Base-by-base conservation (phyloP, 2,113 vertebrate genomes). In the Lepisosteus oculatus region DNA sequence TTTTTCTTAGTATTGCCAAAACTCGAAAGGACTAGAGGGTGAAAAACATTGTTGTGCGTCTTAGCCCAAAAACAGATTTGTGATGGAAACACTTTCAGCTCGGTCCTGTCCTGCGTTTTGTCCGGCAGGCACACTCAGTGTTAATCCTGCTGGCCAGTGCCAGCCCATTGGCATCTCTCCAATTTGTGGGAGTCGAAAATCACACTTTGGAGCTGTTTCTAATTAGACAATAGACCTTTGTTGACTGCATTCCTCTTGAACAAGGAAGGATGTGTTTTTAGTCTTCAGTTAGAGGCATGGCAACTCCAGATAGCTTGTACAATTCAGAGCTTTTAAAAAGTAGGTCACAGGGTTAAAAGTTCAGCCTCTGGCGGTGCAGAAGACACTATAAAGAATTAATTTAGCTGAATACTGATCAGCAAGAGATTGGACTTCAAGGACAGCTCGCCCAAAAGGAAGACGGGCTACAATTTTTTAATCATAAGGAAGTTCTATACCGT, bases 201-300 rank as follows among this genome's bases (percentile, higher is more conserved):
- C n/a, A 13, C n/a, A 59, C 14, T 59, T 59, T 59, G 9, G 14
- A 6, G 55, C 8, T 8, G 57, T n/a, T 59, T 59, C 14, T n/a
- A 59, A 59, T 15, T 6, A 59, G 12, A 59, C 57, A 59, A 59
- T 59, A 59, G 57, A 14, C 4, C 57, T 15, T 59, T 59, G 57
- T 59, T 59, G 9, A 59, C 57, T 59, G 57, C 57, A 59, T 59
- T 15, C 57, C 12, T 6, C n/a, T 15, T n/a, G 14, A 59, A 59
- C 57, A 59, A 59, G 57, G 11, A 59, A 59, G 57, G n/a, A 59
- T 59, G n/a, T 59, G 57, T 59, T n/a, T 59, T 59, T 15, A n/a
- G 57, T n/a, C 12, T 59, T 13, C 5, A n/a, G n/a, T 59, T 3
- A 55, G 57, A 59, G 57, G n/a, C 12, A 59, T 59, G 57, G n/a